phyloP scores from a whole-genome alignment of 2,888 invertebrate species.

The Athrips mouffetella region DNA sequence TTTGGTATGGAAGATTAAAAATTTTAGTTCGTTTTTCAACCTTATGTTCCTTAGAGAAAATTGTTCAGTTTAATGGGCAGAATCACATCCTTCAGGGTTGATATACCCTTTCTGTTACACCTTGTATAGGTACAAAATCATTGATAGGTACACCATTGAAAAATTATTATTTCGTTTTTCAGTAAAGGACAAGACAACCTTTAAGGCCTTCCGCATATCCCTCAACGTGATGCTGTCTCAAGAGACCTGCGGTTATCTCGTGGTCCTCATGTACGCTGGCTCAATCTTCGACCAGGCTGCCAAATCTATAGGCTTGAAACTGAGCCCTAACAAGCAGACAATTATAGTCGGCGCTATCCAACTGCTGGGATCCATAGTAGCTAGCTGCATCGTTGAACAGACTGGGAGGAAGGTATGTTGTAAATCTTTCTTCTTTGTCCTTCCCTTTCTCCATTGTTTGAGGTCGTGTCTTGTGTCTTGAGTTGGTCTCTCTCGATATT shows the following conservation, averaged over 20 bases:
- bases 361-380: conserved; percentile 63
- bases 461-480: too few relatives aligned
- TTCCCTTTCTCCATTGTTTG: neutral
- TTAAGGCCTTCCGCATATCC: conserved; percentile 68
- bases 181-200: conserved; percentile 68
- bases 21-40: too few relatives aligned
- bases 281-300: conserved; percentile 70
- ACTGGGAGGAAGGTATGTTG: conserved; percentile 64
- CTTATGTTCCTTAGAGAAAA: too few relatives aligned
- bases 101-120: too few relatives aligned
- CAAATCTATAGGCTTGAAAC: conserved; percentile 60
- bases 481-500: too few relatives aligned
- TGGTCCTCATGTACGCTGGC: conserved; percentile 71
- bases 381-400: conserved; percentile 69
- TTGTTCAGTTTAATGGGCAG: too few relatives aligned
- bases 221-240: conserved; percentile 71
- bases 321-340: conserved; percentile 71
- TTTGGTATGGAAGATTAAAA: too few relatives aligned
- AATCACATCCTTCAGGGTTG: too few relatives aligned
- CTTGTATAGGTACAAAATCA: too few relatives aligned
- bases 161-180: too few relatives aligned
- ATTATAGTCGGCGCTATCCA: conserved; percentile 68
- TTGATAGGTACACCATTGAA: too few relatives aligned
- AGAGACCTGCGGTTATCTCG: conserved; percentile 70
- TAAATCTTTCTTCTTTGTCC: neutral